A percentile compares a stretch with the other conserved stretches of the same genome.
Evolutionary conservation across 1,140 invertebrate species (phyloP).

Genomic region (Luehdorfia chinensis): DNA sequence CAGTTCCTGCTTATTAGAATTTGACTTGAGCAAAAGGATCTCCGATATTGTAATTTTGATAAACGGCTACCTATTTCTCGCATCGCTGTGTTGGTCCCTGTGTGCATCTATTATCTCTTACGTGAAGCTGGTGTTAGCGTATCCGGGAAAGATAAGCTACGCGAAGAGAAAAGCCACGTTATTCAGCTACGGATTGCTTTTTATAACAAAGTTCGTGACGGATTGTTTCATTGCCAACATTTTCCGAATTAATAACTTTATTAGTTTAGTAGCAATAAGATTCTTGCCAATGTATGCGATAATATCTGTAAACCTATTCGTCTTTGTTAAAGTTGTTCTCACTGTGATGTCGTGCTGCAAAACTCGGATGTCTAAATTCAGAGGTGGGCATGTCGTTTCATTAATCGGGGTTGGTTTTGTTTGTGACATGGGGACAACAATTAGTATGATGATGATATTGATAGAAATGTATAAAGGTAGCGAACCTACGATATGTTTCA

Average conservation of each 20-base stretch:
- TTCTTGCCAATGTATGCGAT: neutral
- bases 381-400: neutral
- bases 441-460: neutral
- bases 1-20: neutral
- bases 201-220: neutral
- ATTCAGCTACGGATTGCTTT: slow-evolving; percentile 10
- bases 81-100: slow-evolving; percentile 27
- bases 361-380: neutral
- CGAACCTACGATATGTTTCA: neutral
- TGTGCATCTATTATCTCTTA: slow-evolving; percentile 27
- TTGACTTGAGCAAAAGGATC: neutral
- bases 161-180: slow-evolving; percentile 23
- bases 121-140: slow-evolving; percentile 25
- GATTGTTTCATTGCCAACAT: slow-evolving; percentile 3
- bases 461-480: neutral
- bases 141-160: slow-evolving; percentile 23
- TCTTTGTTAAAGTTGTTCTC: neutral
- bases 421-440: neutral
- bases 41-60: neutral
- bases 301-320: neutral
- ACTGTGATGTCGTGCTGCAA: neutral
- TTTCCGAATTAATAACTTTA: slow-evolving; percentile 9
- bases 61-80: slow-evolving; percentile 12
- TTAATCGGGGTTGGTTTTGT: neutral
- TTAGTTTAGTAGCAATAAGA: slow-evolving; percentile 8